Conservation (phyloP, 2,113 vertebrate species). For the Accipiter virgatus region DNA sequence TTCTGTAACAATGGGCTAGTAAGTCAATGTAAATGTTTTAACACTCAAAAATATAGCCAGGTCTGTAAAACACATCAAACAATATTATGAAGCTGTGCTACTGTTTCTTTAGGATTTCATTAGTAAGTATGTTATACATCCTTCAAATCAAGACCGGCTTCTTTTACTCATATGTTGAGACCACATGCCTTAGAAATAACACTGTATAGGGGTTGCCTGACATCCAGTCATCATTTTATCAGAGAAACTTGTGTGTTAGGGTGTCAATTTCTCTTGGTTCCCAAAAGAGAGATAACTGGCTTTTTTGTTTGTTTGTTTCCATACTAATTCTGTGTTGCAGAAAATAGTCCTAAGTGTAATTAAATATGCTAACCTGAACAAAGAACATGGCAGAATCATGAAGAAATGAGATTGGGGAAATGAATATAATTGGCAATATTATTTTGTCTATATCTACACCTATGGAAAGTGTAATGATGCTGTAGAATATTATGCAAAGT, state of each 20-base stretch:
- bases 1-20: neutral
- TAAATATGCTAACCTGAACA: neutral
- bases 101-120: neutral
- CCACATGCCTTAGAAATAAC: neutral
- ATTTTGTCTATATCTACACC: neutral
- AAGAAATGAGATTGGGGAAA: neutral
- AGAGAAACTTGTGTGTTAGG: neutral
- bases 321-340: neutral
- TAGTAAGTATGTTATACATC: neutral
- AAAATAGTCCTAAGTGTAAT: neutral
- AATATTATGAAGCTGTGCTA: neutral
- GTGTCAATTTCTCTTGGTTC: neutral
- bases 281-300: neutral
- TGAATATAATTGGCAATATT: neutral
- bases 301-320: neutral
- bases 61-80: neutral
- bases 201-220: neutral
- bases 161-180: neutral
- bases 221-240: accelerated
- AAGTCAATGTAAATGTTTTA: neutral
- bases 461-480: neutral
- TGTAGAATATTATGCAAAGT: neutral
- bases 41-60: neutral
- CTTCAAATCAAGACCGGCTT: neutral
- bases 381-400: accelerated